Evolutionary conservation across 2,113 vertebrate genomes (phyloP).

Genomic region (Clarias macrocephalus): DNA sequence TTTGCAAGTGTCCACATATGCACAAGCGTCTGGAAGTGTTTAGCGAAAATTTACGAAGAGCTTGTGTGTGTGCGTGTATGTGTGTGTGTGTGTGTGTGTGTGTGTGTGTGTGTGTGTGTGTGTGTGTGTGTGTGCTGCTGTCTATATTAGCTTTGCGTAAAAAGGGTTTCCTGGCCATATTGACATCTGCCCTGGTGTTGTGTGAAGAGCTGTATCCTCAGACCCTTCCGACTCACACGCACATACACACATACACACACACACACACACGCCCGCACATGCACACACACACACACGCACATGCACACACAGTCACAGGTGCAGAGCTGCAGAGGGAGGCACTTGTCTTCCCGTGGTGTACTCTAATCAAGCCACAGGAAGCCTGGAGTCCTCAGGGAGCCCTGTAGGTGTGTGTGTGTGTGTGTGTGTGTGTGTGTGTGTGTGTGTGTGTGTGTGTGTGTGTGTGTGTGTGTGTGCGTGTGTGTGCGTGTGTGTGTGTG

Average conservation of each 20-base stretch:
- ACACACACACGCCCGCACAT: neutral
- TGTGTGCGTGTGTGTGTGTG: slow-evolving; percentile 51
- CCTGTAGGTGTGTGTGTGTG: no score
- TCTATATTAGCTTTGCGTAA: slow-evolving; percentile 27
- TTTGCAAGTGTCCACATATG: slow-evolving; percentile 19
- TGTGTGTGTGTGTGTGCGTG: slow-evolving; percentile 51
- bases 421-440: no score
- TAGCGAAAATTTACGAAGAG: neutral
- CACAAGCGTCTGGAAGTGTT: neutral
- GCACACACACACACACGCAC: slow-evolving; percentile 52
- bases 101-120: slow-evolving; percentile 30
- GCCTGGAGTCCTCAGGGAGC: slow-evolving; percentile 65
- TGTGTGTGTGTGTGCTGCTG: slow-evolving; percentile 1
- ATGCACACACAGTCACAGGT: slow-evolving; percentile 80
- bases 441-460: slow-evolving; percentile 54
- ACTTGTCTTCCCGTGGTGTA: slow-evolving; percentile 87
- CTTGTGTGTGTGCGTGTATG: slow-evolving; percentile 9
- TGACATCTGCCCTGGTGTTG: slow-evolving; percentile 47
- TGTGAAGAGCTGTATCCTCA: slow-evolving; percentile 23
- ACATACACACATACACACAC: slow-evolving; percentile 9
- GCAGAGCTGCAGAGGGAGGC: slow-evolving; percentile 71
- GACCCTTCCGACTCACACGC: slow-evolving; percentile 1
- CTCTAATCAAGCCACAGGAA: slow-evolving; percentile 85
- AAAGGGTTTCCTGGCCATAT: slow-evolving; percentile 40
- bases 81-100: no score